Evolutionary conservation across 2,797 vertebrate species (phyloP).

Genomic region (Cottoperca gobio): DNA sequence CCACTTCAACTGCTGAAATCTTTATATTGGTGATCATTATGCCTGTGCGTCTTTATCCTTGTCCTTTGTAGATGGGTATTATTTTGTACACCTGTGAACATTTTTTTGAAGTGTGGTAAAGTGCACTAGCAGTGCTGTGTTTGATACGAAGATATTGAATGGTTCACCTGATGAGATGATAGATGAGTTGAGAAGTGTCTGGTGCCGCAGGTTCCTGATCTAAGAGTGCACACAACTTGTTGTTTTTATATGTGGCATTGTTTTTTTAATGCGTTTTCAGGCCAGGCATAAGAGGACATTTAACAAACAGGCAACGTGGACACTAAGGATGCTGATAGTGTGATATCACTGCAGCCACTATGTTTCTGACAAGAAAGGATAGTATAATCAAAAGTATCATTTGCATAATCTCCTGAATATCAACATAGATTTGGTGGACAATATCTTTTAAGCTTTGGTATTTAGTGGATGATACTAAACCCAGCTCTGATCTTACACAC

Average conservation of each 20-base stretch:
- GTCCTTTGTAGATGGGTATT: conserved; percentile 10
- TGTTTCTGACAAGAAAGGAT: background rate
- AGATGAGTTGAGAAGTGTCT: background rate
- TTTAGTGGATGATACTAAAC: background rate
- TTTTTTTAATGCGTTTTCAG: conserved; percentile 6
- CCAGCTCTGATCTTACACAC: background rate
- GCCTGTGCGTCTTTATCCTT: background rate
- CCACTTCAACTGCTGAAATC: background rate
- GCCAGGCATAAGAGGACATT: background rate
- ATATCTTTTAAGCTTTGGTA: background rate
- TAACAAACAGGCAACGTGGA: background rate
- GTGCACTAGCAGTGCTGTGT: background rate
- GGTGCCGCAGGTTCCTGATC: background rate
- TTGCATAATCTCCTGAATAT: conserved; percentile 15
- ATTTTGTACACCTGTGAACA: conserved; percentile 3
- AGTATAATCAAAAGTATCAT: conserved; percentile 7
- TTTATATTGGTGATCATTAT: background rate
- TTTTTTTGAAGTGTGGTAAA: conserved; percentile 2
- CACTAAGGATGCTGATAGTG: background rate
- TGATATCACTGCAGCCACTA: background rate
- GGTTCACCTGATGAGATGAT: background rate
- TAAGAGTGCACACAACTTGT: background rate
- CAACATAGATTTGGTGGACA: conserved; percentile 8
- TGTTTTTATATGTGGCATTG: background rate
- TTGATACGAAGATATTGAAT: background rate